Percentiles rank a stretch among this genome's conserved stretches.
Evolutionary conservation across 2,888 invertebrate species (phyloP).

Genomic region (Lycocerus yunnanus): DNA sequence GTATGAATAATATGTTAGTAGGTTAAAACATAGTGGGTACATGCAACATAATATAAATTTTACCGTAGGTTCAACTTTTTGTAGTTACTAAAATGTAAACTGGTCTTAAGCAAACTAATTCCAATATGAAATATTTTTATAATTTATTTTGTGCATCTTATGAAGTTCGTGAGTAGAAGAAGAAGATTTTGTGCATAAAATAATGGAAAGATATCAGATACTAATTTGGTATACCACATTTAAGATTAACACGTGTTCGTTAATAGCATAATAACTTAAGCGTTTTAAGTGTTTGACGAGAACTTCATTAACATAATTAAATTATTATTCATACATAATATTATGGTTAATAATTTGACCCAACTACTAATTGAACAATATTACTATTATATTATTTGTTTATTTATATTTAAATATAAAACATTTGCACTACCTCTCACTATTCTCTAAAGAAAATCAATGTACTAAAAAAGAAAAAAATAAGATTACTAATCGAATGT

Average conservation of each 20-base stretch:
- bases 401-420: neutral
- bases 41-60: neutral
- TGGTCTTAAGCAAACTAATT: neutral
- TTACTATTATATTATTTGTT: neutral
- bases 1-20: neutral
- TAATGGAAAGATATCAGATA: no score
- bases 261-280: neutral
- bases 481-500: neutral
- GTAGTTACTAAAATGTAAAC: neutral
- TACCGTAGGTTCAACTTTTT: neutral
- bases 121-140: neutral
- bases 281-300: neutral
- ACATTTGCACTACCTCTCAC: neutral
- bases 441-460: neutral
- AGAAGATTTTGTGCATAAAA: neutral
- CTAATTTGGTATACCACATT: neutral
- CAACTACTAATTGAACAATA: neutral
- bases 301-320: neutral
- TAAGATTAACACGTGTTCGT: neutral
- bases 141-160: no score
- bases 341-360: neutral
- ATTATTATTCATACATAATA: neutral
- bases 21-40: neutral
- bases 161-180: no score
- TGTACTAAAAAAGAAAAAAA: neutral